A percentile compares a stretch with the other conserved stretches of the same genome.
phyloP scores from a whole-genome alignment of 1,140 invertebrate genomes.

The Agrypnia vestita region DNA sequence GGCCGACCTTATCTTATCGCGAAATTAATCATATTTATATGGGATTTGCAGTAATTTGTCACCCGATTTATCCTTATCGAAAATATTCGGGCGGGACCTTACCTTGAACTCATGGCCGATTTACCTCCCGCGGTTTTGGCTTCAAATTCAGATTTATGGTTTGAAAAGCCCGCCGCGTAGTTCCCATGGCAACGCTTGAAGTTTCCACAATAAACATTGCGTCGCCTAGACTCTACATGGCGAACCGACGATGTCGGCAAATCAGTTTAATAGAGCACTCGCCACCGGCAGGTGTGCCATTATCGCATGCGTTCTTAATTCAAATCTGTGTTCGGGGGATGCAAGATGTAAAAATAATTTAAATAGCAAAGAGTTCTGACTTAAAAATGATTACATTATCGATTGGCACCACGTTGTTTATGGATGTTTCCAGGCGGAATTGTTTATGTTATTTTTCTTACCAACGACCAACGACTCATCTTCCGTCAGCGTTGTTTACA shows the following conservation, averaged over 20 bases:
- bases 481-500: conserved; percentile 49
- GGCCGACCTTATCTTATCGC: not conserved
- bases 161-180: conserved; percentile 48
- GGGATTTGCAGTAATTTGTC: conserved; percentile 39
- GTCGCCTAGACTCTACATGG: conserved; percentile 31
- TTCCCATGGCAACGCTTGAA: conserved; percentile 46
- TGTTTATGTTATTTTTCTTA: conserved; percentile 26
- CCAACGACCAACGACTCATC: conserved; percentile 20
- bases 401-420: conserved; percentile 35
- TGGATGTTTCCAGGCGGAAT: conserved; percentile 26
- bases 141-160: conserved; percentile 30
- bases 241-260: conserved; percentile 7
- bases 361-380: not conserved
- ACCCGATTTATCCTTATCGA: conserved; percentile 18
- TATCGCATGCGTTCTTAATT: not conserved
- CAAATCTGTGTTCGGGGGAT: conserved; percentile 23
- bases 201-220: conserved; percentile 53
- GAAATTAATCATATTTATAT: conserved; percentile 21
- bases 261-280: conserved; percentile 41
- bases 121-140: not conserved
- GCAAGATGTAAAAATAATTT: conserved; percentile 28
- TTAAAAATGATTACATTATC: conserved; percentile 2
- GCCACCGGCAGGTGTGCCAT: not conserved
- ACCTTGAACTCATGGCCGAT: conserved; percentile 32
- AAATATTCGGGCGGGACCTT: conserved; percentile 11